These are phyloP conservation scores for Thymallus thymallus DNA, from an alignment of 2,113 vertebrate genomes.

Conservation along the genomic window DNA sequence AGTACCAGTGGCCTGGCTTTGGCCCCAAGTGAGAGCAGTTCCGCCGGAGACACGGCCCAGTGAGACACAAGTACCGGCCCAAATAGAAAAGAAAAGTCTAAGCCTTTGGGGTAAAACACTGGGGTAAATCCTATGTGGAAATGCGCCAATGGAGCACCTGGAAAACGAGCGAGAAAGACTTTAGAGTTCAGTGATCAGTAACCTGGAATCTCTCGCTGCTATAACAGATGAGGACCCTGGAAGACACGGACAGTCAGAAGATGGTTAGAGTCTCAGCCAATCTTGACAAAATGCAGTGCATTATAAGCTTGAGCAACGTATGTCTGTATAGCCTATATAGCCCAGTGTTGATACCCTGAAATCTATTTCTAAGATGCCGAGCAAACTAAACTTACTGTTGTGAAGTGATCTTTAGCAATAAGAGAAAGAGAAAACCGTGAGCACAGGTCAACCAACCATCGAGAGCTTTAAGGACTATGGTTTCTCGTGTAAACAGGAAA, in stretches of 20 bases:
- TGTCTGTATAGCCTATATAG: background rate
- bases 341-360: conserved; percentile 37
- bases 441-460: conserved; percentile 31
- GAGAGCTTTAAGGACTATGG: conserved; percentile 32
- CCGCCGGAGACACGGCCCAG: too few relatives aligned
- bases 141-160: conserved; percentile 12
- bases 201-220: too few relatives aligned
- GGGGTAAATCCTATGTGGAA: too few relatives aligned
- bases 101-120: too few relatives aligned
- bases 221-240: too few relatives aligned
- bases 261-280: conserved; percentile 15
- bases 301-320: background rate
- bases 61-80: too few relatives aligned
- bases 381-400: conserved; percentile 49
- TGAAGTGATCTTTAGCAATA: conserved; percentile 39
- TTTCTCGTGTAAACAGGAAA: conserved; percentile 60
- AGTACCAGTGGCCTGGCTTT: too few relatives aligned
- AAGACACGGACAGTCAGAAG: conserved; percentile 39
- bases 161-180: too few relatives aligned
- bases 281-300: background rate
- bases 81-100: too few relatives aligned
- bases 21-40: too few relatives aligned
- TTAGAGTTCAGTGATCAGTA: too few relatives aligned
- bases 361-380: background rate
- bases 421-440: conserved; percentile 41